phyloP scores from a whole-genome alignment of 2,113 vertebrate genomes.

The Rhea pennata region DNA sequence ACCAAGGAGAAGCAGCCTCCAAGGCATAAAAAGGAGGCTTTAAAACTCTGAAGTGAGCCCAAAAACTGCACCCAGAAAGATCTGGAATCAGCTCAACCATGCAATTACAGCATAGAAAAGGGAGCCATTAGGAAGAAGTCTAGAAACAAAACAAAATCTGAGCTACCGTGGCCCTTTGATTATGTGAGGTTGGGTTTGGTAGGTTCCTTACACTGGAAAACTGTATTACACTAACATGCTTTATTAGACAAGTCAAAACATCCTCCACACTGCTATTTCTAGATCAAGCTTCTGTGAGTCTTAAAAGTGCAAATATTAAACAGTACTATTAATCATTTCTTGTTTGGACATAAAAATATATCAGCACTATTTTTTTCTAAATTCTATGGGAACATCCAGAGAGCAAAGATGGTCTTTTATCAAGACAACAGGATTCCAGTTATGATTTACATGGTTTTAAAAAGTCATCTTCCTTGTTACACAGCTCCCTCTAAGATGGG shows the following conservation, averaged over 20 bases:
- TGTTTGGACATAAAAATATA: neutral
- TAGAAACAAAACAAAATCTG: neutral
- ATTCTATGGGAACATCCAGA: neutral
- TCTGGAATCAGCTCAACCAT: neutral
- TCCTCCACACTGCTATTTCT: neutral
- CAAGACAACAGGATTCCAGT: neutral
- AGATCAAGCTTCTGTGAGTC: neutral
- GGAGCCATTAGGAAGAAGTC: neutral
- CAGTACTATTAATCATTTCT: neutral
- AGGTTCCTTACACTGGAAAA: neutral
- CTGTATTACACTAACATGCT: neutral
- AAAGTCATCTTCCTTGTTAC: neutral
- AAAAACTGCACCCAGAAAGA: neutral
- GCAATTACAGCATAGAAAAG: neutral
- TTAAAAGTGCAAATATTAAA: neutral
- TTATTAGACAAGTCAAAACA: neutral
- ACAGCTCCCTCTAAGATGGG: neutral
- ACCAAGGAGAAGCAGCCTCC: neutral
- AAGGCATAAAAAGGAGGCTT: neutral
- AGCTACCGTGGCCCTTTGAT: neutral
- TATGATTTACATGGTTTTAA: neutral
- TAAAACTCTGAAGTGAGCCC: neutral
- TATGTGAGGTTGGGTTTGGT: neutral
- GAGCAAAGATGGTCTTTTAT: neutral
- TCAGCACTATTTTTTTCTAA: neutral